Conservation (phyloP, 2,888 invertebrate genomes). For the Meloe dianella region DNA sequence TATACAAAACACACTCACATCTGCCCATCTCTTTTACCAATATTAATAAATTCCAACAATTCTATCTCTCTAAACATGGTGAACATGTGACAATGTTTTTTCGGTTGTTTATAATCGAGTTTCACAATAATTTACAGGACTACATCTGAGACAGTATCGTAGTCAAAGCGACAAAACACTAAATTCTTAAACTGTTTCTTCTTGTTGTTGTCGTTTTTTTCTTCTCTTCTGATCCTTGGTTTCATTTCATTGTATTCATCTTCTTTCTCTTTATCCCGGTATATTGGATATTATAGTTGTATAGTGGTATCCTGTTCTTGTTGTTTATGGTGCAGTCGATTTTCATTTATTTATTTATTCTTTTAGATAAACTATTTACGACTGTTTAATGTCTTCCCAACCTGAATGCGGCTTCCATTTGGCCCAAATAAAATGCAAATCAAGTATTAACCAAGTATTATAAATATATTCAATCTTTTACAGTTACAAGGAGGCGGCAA, state of each 20-base stretch:
- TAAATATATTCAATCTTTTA: neutral
- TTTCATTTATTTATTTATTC: slow-evolving; percentile 48
- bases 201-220: slow-evolving; percentile 28
- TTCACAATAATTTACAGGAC: slow-evolving; percentile 49
- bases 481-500: neutral
- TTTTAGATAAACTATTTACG: slow-evolving; percentile 21
- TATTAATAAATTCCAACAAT: slow-evolving; percentile 50
- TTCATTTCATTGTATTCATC: neutral
- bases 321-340: slow-evolving; percentile 48
- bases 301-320: slow-evolving; percentile 27
- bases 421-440: slow-evolving; percentile 31
- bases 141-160: slow-evolving; percentile 49
- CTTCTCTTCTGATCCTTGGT: neutral
- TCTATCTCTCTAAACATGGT: slow-evolving; percentile 43
- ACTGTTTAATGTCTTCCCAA: slow-evolving; percentile 21
- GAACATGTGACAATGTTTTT: slow-evolving; percentile 48
- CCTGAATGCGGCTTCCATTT: slow-evolving; percentile 14
- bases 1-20: slow-evolving; percentile 35
- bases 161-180: slow-evolving; percentile 49
- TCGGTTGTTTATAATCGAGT: slow-evolving; percentile 48
- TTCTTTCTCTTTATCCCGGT: neutral
- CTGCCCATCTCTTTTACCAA: slow-evolving; percentile 35
- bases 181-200: slow-evolving; percentile 45
- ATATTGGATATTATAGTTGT: slow-evolving; percentile 30
- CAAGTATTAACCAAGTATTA: neutral